Conservation (phyloP, 1,140 invertebrate species). For the Himalopsyche phryganea region DNA sequence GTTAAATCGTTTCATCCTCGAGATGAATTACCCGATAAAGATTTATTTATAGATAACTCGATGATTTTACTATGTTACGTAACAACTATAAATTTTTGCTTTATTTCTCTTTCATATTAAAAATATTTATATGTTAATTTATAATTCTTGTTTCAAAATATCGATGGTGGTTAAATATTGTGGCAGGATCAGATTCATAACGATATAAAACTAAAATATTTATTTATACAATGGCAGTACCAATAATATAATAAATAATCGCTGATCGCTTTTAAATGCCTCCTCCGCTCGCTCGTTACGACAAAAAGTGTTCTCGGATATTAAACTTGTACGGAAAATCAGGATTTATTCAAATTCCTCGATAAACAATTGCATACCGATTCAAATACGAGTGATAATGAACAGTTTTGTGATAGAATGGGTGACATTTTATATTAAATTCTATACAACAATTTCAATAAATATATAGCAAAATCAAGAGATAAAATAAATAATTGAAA, state of each 20-base stretch:
- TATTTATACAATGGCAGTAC: not conserved
- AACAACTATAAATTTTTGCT: constrained; percentile 30
- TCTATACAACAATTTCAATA: too few relatives aligned
- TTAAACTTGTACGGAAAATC: constrained; percentile 30
- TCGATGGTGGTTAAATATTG: constrained; percentile 28
- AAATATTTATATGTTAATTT: constrained; percentile 30
- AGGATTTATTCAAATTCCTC: constrained; percentile 21
- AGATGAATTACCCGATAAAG: constrained; percentile 6
- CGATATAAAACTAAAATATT: constrained; percentile 8
- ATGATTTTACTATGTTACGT: constrained; percentile 27
- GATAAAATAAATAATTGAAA: too few relatives aligned
- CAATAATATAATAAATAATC: not conserved
- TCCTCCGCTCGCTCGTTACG: not conserved
- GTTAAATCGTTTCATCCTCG: too few relatives aligned
- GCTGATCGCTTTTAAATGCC: not conserved
- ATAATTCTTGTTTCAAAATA: constrained; percentile 29
- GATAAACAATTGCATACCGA: too few relatives aligned
- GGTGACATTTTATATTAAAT: too few relatives aligned
- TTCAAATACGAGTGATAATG: too few relatives aligned
- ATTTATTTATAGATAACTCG: constrained; percentile 30
- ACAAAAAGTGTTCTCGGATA: not conserved
- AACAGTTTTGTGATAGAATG: too few relatives aligned
- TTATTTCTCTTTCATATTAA: constrained; percentile 28
- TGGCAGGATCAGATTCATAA: constrained; percentile 28
- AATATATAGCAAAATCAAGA: too few relatives aligned